Base-by-base conservation (phyloP, 2,113 vertebrate genomes). In the Ictalurus punctatus region DNA sequence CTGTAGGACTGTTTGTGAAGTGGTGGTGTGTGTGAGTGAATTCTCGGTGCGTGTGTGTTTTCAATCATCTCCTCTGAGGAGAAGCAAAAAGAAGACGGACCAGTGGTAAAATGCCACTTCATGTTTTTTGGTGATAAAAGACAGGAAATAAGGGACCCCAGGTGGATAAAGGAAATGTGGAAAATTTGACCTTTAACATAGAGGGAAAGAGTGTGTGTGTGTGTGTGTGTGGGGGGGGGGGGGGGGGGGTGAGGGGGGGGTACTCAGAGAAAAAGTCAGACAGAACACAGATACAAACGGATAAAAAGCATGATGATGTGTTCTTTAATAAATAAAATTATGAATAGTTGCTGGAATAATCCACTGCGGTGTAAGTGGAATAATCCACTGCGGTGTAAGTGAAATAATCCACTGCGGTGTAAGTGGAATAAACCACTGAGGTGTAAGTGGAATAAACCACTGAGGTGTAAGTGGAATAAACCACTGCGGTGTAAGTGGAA, bases 131-230 rank as follows among this genome's bases (percentile, higher is more conserved):
- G 63, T 48, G 8, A 4, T 37, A 52, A 54, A n/a, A 37, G 67
- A 58, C 25, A 34, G 48, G 30, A 73, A 54, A 73, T 86, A 25
- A 59, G 27, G 69, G 65, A 67, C 23, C 52, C 23, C 78, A 87
- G 61, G 63, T 81, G 86, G 78, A 37, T 14, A 85, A 89, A 27
- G 27, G 34, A 88, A 86, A 89, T 63, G 19, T 86, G 71, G 85
- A 83, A 86, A 58, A 78, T 86, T 14, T 90, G 87, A 90, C 90
- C 79, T 89, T 83, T 86, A 25, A 82, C 58, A 73, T 6, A 67
- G 23, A 74, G 52, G 30, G 48, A 89, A 30, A 40, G 61, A 89
- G 86, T 81, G 88, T 90, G 90, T 63, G 84, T 86, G 83, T 78
- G 73, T 87, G 80, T 59, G 44, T 56, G 58, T 44, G 6, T 40